These are phyloP conservation scores for Pheosia tremula DNA, from an alignment of 2,888 invertebrate genomes.

Conservation along the genomic window DNA sequence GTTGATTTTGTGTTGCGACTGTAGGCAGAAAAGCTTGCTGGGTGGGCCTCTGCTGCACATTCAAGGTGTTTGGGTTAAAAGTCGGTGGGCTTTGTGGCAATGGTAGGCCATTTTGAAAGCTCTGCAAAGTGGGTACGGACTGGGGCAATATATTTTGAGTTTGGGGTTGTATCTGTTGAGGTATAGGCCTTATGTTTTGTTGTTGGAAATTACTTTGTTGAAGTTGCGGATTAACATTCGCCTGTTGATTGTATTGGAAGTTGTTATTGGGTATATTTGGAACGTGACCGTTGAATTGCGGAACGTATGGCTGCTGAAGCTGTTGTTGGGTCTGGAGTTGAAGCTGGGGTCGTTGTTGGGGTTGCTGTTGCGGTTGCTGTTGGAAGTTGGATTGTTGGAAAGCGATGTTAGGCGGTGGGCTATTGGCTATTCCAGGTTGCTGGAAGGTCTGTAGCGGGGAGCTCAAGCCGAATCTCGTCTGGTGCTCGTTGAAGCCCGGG, in stretches of 20 bases:
- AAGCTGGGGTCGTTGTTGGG: conserved; percentile 45
- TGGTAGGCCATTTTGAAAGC: conserved; percentile 62
- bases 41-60: conserved; percentile 66
- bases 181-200: conserved; percentile 59
- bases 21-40: conserved; percentile 73
- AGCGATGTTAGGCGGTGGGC: conserved; percentile 63
- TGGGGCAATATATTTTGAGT: conserved; percentile 65
- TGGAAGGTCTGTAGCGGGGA: conserved; percentile 75
- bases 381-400: conserved; percentile 55
- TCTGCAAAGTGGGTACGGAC: conserved; percentile 64
- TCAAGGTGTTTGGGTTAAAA: conserved; percentile 56
- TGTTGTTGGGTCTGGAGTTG: conserved; percentile 50
- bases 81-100: conserved; percentile 57
- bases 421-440: conserved; percentile 56
- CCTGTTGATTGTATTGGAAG: conserved; percentile 63
- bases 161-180: conserved; percentile 38
- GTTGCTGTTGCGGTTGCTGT: conserved; percentile 36
- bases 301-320: conserved; percentile 67
- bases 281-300: conserved; percentile 68
- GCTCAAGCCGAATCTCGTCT: conserved; percentile 75
- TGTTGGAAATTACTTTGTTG: conserved; percentile 58
- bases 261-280: conserved; percentile 60
- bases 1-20: conserved; percentile 58
- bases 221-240: conserved; percentile 50
- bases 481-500: conserved; percentile 75